Evolutionary conservation across 30 jellyfish, hydroid and myxozoan species (phyloP).

Genomic region (Haliclystus octoradiatus): DNA sequence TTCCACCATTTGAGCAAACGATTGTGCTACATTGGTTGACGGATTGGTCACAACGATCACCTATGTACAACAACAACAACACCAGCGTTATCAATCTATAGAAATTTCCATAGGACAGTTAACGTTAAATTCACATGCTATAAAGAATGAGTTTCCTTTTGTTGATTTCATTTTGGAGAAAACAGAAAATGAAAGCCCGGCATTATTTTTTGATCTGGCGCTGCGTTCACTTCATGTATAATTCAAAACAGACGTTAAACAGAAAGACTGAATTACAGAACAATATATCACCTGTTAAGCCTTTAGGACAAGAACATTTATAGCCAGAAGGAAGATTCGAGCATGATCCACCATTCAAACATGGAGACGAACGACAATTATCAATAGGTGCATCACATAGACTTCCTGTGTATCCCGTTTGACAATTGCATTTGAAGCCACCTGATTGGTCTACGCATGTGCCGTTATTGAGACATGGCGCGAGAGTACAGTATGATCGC

Average conservation of each 20-base stretch:
- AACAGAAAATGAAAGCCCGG: background rate
- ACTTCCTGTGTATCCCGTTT: conserved; percentile 48
- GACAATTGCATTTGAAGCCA: conserved; percentile 41
- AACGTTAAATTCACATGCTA: too few relatives aligned
- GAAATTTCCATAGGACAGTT: too few relatives aligned
- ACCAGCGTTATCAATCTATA: too few relatives aligned
- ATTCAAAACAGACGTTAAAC: too few relatives aligned
- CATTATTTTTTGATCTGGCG: background rate
- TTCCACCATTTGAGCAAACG: conserved; percentile 58
- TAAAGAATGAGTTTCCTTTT: too few relatives aligned
- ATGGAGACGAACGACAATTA: conserved; percentile 59
- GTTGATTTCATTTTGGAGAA: too few relatives aligned
- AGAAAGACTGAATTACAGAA: too few relatives aligned
- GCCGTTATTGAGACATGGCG: conserved; percentile 50
- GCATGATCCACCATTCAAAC: conserved; percentile 61
- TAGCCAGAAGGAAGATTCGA: conserved; percentile 26
- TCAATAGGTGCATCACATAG: conserved; percentile 25
- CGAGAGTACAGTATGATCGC: conserved; percentile 36
- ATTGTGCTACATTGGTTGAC: conserved; percentile 36
- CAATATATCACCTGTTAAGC: conserved; percentile 43
- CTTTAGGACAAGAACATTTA: conserved; percentile 32
- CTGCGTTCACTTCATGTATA: background rate
- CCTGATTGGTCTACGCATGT: conserved; percentile 53
- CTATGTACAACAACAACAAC: too few relatives aligned
- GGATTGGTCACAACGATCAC: conserved; percentile 33